Conservation (phyloP, 2,888 invertebrate genomes). For the Xylota segnis region DNA sequence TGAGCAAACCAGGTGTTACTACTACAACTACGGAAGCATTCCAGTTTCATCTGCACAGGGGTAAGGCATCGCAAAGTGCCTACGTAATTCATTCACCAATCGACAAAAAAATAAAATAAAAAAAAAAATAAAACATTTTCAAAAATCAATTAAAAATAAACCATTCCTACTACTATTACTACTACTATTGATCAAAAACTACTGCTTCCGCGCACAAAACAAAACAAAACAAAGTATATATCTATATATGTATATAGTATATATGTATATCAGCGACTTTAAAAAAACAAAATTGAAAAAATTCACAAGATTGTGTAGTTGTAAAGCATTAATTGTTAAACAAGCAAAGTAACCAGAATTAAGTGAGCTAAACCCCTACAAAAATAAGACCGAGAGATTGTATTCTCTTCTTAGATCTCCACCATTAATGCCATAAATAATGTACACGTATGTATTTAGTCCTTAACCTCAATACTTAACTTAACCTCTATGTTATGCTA, state of each 20-base stretch:
- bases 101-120: slow-evolving; percentile 73
- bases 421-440: slow-evolving; percentile 62
- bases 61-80: slow-evolving; percentile 86
- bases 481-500: slow-evolving; percentile 53
- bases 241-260: neutral
- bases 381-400: slow-evolving; percentile 64
- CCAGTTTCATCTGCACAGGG: slow-evolving; percentile 95
- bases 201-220: slow-evolving; percentile 71
- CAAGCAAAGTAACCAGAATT: slow-evolving; percentile 78
- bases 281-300: too few species aligned
- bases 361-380: slow-evolving; percentile 85
- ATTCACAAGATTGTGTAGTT: slow-evolving; percentile 74
- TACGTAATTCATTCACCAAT: slow-evolving; percentile 74
- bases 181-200: slow-evolving; percentile 67
- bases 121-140: slow-evolving; percentile 43
- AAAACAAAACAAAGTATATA: slow-evolving; percentile 44
- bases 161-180: slow-evolving; percentile 56
- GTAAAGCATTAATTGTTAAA: slow-evolving; percentile 78
- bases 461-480: slow-evolving; percentile 53
- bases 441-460: slow-evolving; percentile 65
- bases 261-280: slow-evolving; percentile 38
- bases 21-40: slow-evolving; percentile 96
- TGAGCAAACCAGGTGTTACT: slow-evolving; percentile 95
- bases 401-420: slow-evolving; percentile 53
- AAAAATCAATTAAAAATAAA: slow-evolving; percentile 64